Base-by-base conservation (phyloP, 2,797 vertebrate species). In the Taeniopygia guttata region DNA sequence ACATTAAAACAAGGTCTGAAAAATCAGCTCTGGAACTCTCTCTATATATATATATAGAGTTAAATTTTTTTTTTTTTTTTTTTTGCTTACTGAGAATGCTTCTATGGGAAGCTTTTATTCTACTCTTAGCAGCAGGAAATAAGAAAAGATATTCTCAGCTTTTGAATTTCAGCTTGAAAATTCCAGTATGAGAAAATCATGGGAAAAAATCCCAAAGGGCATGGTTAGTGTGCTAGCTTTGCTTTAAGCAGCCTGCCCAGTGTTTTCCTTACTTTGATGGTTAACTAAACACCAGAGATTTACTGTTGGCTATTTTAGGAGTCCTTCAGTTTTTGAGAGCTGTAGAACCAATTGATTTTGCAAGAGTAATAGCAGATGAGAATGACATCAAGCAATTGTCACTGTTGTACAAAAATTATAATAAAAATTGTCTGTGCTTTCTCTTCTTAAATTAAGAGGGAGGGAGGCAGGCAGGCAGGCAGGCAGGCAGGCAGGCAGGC, bases 101-200 rank as follows among this genome's bases (percentile, higher is more conserved):
- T 96, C 55, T 74, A 87, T 94, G 88, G 49, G 74, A 95, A 95
- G 62, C 9, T 91, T 89, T 88, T 91, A 56, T 85, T 80, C 46
- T 89, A 56, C 82, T 91, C 60, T 74, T 77, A 94, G 84, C 59
- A 87, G 36, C 93, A 93, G 94, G 81, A 95, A 97, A 91, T 64
- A 94, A 94, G 84, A 81, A 91, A 95, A 96, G 26, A 95, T 88
- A 86, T 77, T 89, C 84, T 95, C 66, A 73, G 80, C 79, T 96
- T 96, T 90, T 79, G 77, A 96, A 95, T 96, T 94, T 83, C 55
- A 84, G 9, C 78, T 87, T 78, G 52, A 94, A 88, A 91, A 94
- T 88, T 90, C 90, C 87, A 93, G 7, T 72, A 66, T 30, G 69
- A 97, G 89, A 62, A 96, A 95, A 96, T 85, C 93, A 94, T 87